Evolutionary conservation across 2,797 vertebrate species (phyloP), one percentile per base, ranked within the genome.

Genomic region (Oceanodroma leucorhoa): DNA sequence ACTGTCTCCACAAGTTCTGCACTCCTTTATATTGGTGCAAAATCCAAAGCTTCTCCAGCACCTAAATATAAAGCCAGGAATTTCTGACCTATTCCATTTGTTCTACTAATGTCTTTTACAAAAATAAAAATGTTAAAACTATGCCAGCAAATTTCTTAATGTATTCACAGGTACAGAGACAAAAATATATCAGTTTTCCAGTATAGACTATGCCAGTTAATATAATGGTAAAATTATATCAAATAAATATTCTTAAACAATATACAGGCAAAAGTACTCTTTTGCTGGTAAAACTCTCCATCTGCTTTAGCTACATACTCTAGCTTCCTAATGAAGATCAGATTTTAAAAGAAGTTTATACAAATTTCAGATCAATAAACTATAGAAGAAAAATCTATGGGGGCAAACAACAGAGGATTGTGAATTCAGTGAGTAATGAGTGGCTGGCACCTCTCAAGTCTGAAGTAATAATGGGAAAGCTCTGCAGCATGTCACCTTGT

Each of bases 61-160:
- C 45, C 24, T 67, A 75, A 89, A 85, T 41, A 75, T 14, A 78
- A 87, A 73, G 79, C 85, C 87, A 96, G 82, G 91, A 89, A 91
- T 88, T 89, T 94, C 43, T 93, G 41, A 95, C 57, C 61, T 67
- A 75, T 19, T 83, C 32, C 14, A 73, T 80, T 95, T 77, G 54
- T 94, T 93, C 40, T 86, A 85, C 27, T 92, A 81, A 93, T 58
- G 40, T n/a, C 17, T 91, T 94, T 88, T 78, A 82, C 77, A 90
- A 86, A 85, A 72, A 88, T 13, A 85, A 64, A 90, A 80, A 32
- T 20, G 11, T 32, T 70, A 58, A 69, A 85, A 73, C 10, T 10
- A 5, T 70, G 60, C 82, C 81, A 85, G 24, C 38, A 83, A 87
- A 92, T 75, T 32, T 87, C 41, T 75, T 55, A 50, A 14, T 54